A percentile compares a stretch with the other conserved stretches of the same genome.
phyloP scores from a whole-genome alignment of 2,888 invertebrate species.

The Chrysotoxum bicinctum region DNA sequence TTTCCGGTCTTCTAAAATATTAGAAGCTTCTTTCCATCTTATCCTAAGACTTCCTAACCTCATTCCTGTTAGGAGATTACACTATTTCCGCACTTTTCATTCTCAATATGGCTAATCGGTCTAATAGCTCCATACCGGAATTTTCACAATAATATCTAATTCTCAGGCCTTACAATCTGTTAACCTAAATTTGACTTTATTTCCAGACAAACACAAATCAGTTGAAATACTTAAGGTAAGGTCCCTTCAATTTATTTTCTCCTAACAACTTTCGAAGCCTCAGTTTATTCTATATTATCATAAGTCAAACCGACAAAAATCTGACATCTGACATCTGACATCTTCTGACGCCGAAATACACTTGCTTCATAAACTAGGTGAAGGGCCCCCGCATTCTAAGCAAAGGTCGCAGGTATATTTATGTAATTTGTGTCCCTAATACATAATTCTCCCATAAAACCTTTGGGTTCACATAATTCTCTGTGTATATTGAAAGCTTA shows the following conservation, averaged over 20 bases:
- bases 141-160: no score
- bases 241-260: neutral
- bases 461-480: conserved; percentile 22
- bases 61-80: no score
- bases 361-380: conserved; percentile 3
- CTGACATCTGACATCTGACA: neutral
- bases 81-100: no score
- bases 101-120: no score
- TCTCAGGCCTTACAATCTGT: no score
- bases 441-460: conserved; percentile 46
- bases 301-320: neutral
- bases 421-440: conserved; percentile 41
- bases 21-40: no score
- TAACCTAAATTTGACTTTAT: no score
- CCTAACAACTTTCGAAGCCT: neutral
- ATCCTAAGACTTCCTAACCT: no score
- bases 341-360: neutral
- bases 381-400: neutral
- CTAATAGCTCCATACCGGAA: no score
- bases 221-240: no score
- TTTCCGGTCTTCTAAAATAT: no score
- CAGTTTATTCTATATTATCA: neutral
- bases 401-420: conserved; percentile 15
- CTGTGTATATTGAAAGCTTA: conserved; percentile 25
- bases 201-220: neutral